phyloP scores from a whole-genome alignment of 1,140 invertebrate species.

The Lordiphosa stackelbergi region DNA sequence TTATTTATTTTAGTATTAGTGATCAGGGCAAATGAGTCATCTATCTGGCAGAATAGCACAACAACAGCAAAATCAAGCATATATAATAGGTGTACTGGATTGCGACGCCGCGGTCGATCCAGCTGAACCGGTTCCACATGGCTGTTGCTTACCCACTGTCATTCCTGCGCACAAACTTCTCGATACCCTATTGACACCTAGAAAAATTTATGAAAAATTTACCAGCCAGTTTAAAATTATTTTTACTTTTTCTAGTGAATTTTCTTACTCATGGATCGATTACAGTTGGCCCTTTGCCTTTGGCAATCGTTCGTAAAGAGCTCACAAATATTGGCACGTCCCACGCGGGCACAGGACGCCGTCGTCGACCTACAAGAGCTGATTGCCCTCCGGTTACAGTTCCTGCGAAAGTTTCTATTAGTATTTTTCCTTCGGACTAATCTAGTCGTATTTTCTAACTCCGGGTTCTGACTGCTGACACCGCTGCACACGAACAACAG shows the following conservation, averaged over 20 bases:
- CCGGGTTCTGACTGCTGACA: neutral
- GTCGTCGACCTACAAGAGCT: constrained; percentile 3
- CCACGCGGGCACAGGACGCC: constrained; percentile 19
- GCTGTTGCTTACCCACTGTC: neutral
- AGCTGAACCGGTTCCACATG: neutral
- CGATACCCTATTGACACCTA: neutral
- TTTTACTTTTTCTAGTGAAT: neutral
- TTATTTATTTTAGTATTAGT: too few species aligned
- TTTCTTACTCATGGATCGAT: neutral
- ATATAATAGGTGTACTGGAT: neutral
- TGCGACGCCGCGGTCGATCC: neutral
- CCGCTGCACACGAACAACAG: neutral
- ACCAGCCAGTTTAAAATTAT: too few species aligned
- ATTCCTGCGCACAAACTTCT: neutral
- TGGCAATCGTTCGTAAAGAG: constrained; percentile 28
- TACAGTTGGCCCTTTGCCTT: constrained; percentile 19
- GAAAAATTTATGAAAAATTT: neutral
- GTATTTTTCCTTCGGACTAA: neutral
- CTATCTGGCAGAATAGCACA: too few species aligned
- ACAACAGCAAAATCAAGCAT: neutral
- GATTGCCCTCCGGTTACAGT: constrained; percentile 5
- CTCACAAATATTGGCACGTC: constrained; percentile 33
- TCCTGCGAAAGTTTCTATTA: constrained; percentile 19
- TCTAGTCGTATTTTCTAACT: constrained; percentile 10
- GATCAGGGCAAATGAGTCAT: too few species aligned